phyloP scores from a whole-genome alignment of 2,113 vertebrate genomes.

The Planiliza haematocheilus region DNA sequence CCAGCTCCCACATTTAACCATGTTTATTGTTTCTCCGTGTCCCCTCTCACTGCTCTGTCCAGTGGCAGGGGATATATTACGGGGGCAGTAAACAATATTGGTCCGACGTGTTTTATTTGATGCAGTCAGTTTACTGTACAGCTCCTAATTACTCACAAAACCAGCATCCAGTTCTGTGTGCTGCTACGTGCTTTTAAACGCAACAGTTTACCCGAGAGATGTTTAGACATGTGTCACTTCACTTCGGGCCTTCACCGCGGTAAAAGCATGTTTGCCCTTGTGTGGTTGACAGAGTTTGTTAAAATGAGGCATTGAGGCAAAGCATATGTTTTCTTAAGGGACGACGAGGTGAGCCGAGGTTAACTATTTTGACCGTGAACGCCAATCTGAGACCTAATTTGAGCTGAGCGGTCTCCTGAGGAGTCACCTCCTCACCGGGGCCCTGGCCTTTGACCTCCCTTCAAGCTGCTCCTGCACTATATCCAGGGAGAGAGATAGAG shows the following conservation, averaged over 20 bases:
- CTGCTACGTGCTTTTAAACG: conserved; percentile 1
- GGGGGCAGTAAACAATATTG: conserved; percentile 37
- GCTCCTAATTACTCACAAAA: conserved; percentile 17
- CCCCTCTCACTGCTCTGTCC: conserved; percentile 20
- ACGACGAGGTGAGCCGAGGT: conserved; percentile 71
- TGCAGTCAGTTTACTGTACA: background rate
- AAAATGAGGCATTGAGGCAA: conserved; percentile 59
- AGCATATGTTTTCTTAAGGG: conserved; percentile 77
- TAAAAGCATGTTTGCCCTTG: conserved; percentile 22
- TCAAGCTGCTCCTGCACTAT: conserved; percentile 56
- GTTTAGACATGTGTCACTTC: conserved; percentile 44
- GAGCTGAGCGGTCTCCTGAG: conserved; percentile 72
- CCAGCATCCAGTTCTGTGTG: background rate
- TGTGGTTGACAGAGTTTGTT: conserved; percentile 44
- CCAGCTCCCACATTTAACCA: conserved; percentile 61
- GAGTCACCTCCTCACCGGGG: conserved; percentile 56
- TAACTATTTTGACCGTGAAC: conserved; percentile 79
- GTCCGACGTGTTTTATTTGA: conserved; percentile 26
- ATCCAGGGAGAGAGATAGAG: conserved; percentile 52
- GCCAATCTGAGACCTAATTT: conserved; percentile 77
- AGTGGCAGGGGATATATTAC: conserved; percentile 34
- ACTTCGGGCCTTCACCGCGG: conserved; percentile 1
- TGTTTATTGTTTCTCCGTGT: conserved; percentile 65
- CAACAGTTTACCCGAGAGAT: conserved; percentile 29
- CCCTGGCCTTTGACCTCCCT: conserved; percentile 68